phyloP scores from a whole-genome alignment of 2,888 invertebrate genomes.

The Tachina fera region DNA sequence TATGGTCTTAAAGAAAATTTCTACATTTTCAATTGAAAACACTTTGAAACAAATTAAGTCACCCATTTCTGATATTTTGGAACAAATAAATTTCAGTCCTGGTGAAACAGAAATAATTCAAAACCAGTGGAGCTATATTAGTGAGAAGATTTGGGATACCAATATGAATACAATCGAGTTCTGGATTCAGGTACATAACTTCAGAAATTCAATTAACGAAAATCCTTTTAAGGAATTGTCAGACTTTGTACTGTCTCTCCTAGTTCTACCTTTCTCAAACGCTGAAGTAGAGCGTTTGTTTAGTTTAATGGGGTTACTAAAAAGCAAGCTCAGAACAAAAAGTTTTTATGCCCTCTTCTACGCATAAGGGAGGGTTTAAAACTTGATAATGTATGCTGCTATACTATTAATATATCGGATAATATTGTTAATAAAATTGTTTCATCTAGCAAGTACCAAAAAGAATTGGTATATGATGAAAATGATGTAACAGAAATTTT shows the following conservation, averaged over 20 bases:
- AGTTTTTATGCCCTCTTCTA: background rate
- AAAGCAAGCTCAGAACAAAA: slow-evolving; percentile 2
- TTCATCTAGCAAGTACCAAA: too few relatives aligned
- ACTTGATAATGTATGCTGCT: slow-evolving; percentile 1
- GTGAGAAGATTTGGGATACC: slow-evolving; percentile 1
- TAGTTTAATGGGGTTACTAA: slow-evolving; percentile 13
- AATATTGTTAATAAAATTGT: too few relatives aligned
- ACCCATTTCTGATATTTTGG: background rate
- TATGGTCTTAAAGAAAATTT: background rate
- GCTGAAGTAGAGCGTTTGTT: slow-evolving; percentile 16
- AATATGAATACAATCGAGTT: slow-evolving; percentile 15
- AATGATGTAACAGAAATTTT: too few relatives aligned
- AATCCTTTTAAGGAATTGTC: slow-evolving; percentile 8
- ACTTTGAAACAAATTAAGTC: too few relatives aligned
- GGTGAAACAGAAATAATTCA: background rate
- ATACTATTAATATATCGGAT: slow-evolving; percentile 1
- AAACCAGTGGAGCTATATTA: slow-evolving; percentile 7
- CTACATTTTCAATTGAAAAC: slow-evolving; percentile 1
- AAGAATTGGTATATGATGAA: too few relatives aligned
- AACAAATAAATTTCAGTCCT: background rate
- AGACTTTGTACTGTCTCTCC: background rate
- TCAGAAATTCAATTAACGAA: slow-evolving; percentile 16
- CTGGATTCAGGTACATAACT: slow-evolving; percentile 10
- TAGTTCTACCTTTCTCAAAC: slow-evolving; percentile 10
- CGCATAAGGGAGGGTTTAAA: background rate